Base-by-base conservation (phyloP, 2,797 vertebrate genomes). In the Sebastes trivittatus region DNA sequence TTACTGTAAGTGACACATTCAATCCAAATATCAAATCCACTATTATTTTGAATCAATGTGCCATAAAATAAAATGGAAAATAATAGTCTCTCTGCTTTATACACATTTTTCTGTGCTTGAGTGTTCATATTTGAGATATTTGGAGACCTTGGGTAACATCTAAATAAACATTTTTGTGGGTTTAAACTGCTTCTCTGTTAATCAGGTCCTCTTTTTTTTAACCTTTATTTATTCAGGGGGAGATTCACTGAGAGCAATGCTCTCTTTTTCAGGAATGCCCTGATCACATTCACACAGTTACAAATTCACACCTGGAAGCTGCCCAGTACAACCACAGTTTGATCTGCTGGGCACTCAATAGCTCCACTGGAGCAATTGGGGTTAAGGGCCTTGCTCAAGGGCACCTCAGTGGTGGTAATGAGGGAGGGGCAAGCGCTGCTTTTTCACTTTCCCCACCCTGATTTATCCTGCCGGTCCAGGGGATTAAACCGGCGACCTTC, bases 391-490 rank as follows among this genome's bases (percentile, higher is more conserved):
- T 36, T 36, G 34, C 34, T 36, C 34, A 36, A 36, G 34, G 34
- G 34, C 34, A 36, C 11, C 11, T 36, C 34, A 36, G 34, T 36
- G 34, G 11, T 2, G 34, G 34, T 36, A 36, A 36, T 36, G 34
- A 36, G 36, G 36, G 36, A 38, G 36, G 36, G 36, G 36, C 36
- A 38, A 38, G 36, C 13, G 5, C 13, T 38, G 13, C 36, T 38
- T 14, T 14, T 38, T 38, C 36, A 38, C 36, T 38, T 14, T 38
- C 0, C 11, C 36, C 13, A 38, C 36, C 36, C 36, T 2, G 13
- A 42, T 16, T 42, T 42, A 42, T 42, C 38, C 38, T 42, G 38
- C 38, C 0, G 38, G 38, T 42, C 13, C 5, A 0, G 0, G 38
- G 38, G 13, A 42, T 42, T 42, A 1, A 42, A 42, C 38, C 5